Evolutionary conservation across 2,797 vertebrate genomes (phyloP), one percentile per base, ranked within the genome.

Genomic region (Sebastes matsubarae): DNA sequence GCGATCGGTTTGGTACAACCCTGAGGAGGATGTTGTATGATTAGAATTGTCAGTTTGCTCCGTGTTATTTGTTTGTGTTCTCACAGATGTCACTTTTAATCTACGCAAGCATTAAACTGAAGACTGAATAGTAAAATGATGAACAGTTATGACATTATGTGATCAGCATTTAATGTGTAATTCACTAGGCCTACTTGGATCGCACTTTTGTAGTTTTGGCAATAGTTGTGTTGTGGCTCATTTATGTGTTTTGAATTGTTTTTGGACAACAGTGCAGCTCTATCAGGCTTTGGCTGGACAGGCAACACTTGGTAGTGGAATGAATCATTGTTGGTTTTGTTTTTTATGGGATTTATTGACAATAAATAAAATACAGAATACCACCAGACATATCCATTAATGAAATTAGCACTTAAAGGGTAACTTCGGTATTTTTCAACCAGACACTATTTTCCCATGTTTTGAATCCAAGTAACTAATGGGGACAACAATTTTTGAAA

Each of bases 61-160:
- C 16, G 5, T 66, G 68, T 72, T 82, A 70, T 84, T 92, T 89
- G 82, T 92, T 87, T 84, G 80, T 72, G 27, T 85, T 85, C 79
- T 85, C 69, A 59, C 77, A 60, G 68, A 81, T 83, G 90, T 87
- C 88, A 81, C 73, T 72, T 87, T 77, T 55, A 83, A 92, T 91
- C 64, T 16, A 8, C 34, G 13, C 3, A 2, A 80, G 73, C 25
- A 55, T 55, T 68, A 60, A 50, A 63, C 9, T 32, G 66, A 79
- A 58, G 29, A 67, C 59, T 72, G 30, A 84, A 36, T 3, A 29
- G 63, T 54, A 8, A 74, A 84, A 71, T 32, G 6, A 57, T 25
- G 3, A 84, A 75, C 75, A 81, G 46, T 61, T 57, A 12, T 20
- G 55, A 36, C 22, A 46, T 73, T 74, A 64, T 76, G 52, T 55